phyloP scores from a whole-genome alignment of 1,140 invertebrate genomes.

The Drosophila nebulosa region DNA sequence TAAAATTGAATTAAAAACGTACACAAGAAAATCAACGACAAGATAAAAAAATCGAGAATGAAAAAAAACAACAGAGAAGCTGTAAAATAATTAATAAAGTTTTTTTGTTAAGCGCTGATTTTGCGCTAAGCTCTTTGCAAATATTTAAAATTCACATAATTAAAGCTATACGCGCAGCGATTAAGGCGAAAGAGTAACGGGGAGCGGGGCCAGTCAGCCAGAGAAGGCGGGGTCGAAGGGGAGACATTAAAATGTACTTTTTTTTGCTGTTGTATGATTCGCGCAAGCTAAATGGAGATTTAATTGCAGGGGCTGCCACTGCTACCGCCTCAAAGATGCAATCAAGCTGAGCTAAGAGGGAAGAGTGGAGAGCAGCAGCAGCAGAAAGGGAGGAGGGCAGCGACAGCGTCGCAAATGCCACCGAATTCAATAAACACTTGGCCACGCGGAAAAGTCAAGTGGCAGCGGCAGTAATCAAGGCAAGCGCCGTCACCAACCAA shows the following conservation, averaged over 20 bases:
- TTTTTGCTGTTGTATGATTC: conserved; percentile 45
- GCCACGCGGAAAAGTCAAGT: conserved; percentile 72
- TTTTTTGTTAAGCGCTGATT: conserved; percentile 68
- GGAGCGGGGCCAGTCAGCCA: neutral
- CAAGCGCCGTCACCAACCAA: conserved; percentile 22
- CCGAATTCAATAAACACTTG: conserved; percentile 78
- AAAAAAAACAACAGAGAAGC: conserved; percentile 50
- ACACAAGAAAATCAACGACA: conserved; percentile 34
- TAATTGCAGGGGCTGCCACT: conserved; percentile 75
- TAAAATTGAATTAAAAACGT: conserved; percentile 74
- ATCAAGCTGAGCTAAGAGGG: conserved; percentile 39
- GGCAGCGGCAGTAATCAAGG: conserved; percentile 65
- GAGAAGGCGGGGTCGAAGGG: neutral
- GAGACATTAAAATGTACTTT: conserved; percentile 63
- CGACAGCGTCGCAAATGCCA: conserved; percentile 54
- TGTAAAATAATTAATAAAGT: conserved; percentile 78
- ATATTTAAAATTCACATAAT: conserved; percentile 80
- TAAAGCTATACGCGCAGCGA: conserved; percentile 60
- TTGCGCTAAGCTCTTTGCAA: conserved; percentile 74
- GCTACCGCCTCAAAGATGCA: conserved; percentile 51
- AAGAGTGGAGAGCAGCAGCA: neutral
- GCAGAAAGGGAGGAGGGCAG: neutral
- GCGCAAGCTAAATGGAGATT: conserved; percentile 74
- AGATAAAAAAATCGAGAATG: conserved; percentile 15
- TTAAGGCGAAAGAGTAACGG: conserved; percentile 35